Base-by-base conservation (phyloP, 2,888 invertebrate genomes). In the Drosophila antonietae region DNA sequence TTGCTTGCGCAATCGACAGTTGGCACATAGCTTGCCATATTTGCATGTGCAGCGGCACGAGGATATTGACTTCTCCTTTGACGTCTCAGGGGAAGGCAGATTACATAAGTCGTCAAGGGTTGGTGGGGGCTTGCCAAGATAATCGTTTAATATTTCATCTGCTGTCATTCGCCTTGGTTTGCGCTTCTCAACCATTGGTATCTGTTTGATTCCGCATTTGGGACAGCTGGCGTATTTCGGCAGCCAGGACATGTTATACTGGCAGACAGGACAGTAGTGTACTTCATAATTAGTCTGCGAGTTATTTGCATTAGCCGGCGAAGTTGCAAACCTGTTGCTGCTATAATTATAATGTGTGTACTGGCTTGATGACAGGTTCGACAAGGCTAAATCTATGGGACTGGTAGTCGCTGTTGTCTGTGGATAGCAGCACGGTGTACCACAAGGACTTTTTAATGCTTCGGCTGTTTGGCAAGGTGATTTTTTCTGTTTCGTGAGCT, bases 141-240 rank as follows among this genome's bases (percentile, higher is more conserved):
- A 92, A n/a, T 90, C 81, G 2, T 78, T 44, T 0, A 92, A 57
- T 7, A 92, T 88, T 60, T 91, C 76, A 28, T 91, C 89, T 4
- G 90, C 91, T 0, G 86, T 90, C 4, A 85, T 20, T 31, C 83
- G 74, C 12, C 87, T 88, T 46, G 88, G 88, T 0, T 73, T 67
- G 7, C 72, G 81, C 41, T 91, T 78, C 6, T 78, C 70, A 9
- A 81, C 62, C 23, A 82, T 69, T 0, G 91, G 90, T 33, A 88
- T 76, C 3, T 90, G 90, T 23, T 91, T 91, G 53, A 88, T 76
- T 4, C 90, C 89, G 61, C 91, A 92, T 62, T 89, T 91, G 4
- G 90, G 91, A 53, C 92, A 91, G 1, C 92, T 85, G 3, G 93
- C 93, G 83, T 93, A 92, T 76, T 93, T 92, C 18, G 92, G 91